Evolutionary conservation across 2,888 invertebrate genomes (phyloP).

Genomic region (Oeneis ivallda): DNA sequence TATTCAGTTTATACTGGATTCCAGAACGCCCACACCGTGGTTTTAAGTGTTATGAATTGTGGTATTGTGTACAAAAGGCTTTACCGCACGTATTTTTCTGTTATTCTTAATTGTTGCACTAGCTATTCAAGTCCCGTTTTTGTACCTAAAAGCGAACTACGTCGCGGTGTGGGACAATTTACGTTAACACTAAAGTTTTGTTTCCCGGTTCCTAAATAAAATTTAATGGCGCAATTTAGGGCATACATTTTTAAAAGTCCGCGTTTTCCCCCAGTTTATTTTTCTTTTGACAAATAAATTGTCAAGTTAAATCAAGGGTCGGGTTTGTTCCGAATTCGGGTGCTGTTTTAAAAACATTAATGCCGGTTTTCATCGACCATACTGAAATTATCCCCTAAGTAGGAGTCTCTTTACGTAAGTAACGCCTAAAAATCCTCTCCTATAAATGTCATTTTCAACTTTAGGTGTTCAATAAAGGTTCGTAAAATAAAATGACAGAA

Average conservation of each 20-base stretch:
- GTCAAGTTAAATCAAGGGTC: slow-evolving; percentile 15
- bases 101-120: slow-evolving; percentile 42
- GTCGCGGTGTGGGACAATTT: slow-evolving; percentile 35
- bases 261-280: background rate
- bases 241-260: slow-evolving; percentile 21
- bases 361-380: no score
- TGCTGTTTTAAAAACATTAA: background rate
- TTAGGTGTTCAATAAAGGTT: no score
- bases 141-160: slow-evolving; percentile 24
- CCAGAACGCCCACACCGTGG: slow-evolving; percentile 36
- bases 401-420: no score
- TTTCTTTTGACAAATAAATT: slow-evolving; percentile 7
- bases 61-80: slow-evolving; percentile 36
- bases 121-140: slow-evolving; percentile 36
- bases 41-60: slow-evolving; percentile 34
- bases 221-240: slow-evolving; percentile 27
- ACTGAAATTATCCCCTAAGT: no score
- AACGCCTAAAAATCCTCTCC: no score
- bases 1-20: slow-evolving; percentile 41
- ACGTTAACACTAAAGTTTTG: slow-evolving; percentile 32
- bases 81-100: slow-evolving; percentile 38
- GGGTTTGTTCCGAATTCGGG: slow-evolving; percentile 16
- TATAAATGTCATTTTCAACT: no score
- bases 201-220: slow-evolving; percentile 31
- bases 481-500: no score